Conservation (phyloP, 92 coral and sea anemone species). For the Porites lobata region DNA sequence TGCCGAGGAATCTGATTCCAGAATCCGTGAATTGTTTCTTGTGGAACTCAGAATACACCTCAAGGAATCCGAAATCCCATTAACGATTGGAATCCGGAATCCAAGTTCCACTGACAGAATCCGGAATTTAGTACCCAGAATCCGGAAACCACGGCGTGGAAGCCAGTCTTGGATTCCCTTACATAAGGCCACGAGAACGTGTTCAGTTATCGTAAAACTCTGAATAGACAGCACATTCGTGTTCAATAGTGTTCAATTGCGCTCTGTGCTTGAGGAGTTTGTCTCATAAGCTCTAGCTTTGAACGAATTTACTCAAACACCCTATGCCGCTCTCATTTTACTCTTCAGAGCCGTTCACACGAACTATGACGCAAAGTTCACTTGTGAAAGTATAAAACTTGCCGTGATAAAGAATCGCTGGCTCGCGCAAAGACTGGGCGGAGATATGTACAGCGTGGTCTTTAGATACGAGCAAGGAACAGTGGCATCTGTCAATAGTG, state of each 20-base stretch:
- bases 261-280: neutral
- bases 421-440: conserved; percentile 92
- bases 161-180: too few species aligned
- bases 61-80: too few species aligned
- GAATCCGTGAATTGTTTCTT: too few species aligned
- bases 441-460: conserved; percentile 97
- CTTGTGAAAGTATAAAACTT: conserved; percentile 94
- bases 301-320: neutral
- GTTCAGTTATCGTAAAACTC: too few species aligned
- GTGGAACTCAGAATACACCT: too few species aligned
- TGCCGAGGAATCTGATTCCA: too few species aligned
- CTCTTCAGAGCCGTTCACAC: conserved; percentile 88
- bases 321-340: neutral
- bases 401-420: conserved; percentile 98
- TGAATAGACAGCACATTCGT: too few species aligned
- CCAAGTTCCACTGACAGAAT: too few species aligned
- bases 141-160: too few species aligned
- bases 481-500: neutral
- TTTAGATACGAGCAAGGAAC: conserved; percentile 74
- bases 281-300: neutral
- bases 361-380: conserved; percentile 89
- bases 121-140: too few species aligned
- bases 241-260: neutral
- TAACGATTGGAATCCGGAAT: too few species aligned
- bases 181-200: too few species aligned